These are phyloP conservation scores for Valencia hispanica DNA, from an alignment of 2,797 vertebrate genomes.

Conservation along the genomic window DNA sequence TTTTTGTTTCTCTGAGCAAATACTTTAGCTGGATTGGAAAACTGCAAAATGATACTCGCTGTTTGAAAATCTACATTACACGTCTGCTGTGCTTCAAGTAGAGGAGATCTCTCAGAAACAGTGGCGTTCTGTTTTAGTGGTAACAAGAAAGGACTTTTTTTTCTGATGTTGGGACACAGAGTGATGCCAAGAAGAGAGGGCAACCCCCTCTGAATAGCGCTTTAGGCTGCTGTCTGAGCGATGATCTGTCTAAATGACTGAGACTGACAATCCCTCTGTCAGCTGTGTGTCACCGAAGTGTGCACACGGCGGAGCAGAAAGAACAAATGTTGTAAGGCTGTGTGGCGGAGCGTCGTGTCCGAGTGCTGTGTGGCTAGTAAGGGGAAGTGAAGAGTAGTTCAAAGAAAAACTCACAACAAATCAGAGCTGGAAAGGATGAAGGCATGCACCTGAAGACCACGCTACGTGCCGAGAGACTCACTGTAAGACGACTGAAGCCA, in stretches of 20 bases:
- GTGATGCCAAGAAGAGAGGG: conserved; percentile 34
- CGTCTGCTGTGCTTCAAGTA: not conserved
- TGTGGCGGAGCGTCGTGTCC: conserved; percentile 41
- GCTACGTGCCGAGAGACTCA: conserved; percentile 12
- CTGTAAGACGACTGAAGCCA: conserved; percentile 38
- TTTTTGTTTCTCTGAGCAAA: conserved; percentile 33
- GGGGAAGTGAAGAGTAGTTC: conserved; percentile 34
- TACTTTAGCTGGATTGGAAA: conserved; percentile 23
- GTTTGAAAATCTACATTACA: conserved; percentile 11
- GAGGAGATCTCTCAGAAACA: not conserved
- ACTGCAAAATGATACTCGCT: conserved; percentile 14
- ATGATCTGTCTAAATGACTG: conserved; percentile 47
- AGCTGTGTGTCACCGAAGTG: conserved; percentile 37
- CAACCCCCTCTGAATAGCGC: conserved; percentile 29
- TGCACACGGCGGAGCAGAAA: conserved; percentile 38
- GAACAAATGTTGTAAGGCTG: conserved; percentile 58
- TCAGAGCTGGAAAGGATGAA: conserved; percentile 42
- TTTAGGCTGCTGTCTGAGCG: conserved; percentile 49
- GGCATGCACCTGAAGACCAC: conserved; percentile 48
- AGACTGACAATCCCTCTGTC: conserved; percentile 58
- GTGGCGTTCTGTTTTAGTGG: not conserved
- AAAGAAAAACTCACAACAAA: conserved; percentile 55
- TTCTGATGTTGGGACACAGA: conserved; percentile 27
- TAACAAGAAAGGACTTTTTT: not conserved
- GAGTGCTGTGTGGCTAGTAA: conserved; percentile 34